Evolutionary conservation across 2,888 invertebrate species (phyloP).

Genomic region (Rotaria macrura): DNA sequence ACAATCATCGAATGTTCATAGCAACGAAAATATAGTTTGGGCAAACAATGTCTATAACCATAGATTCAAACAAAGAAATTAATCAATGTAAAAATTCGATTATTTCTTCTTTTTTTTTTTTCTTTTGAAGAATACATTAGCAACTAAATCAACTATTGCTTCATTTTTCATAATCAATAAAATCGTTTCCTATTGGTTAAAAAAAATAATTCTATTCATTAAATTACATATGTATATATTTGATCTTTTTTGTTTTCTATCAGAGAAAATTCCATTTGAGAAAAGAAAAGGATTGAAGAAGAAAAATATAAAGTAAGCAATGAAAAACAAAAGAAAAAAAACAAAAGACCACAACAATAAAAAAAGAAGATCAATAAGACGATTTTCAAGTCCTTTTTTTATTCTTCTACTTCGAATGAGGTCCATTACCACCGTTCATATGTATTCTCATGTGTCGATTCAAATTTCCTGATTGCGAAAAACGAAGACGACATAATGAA

Average conservation of each 20-base stretch:
- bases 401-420: not conserved
- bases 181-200: not conserved
- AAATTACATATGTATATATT: not conserved
- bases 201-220: not conserved
- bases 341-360: not conserved
- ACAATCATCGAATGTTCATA: too few relatives aligned
- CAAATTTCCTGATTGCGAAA: constrained; percentile 93
- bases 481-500: constrained; percentile 81
- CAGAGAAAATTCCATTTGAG: not conserved
- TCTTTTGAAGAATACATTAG: not conserved
- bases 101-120: not conserved
- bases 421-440: constrained; percentile 36
- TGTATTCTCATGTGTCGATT: constrained; percentile 98
- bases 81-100: not conserved
- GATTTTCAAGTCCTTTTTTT: not conserved
- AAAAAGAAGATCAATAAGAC: not conserved
- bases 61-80: too few relatives aligned
- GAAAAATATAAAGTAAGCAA: constrained; percentile 8
- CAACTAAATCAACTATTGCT: not conserved
- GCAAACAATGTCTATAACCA: too few relatives aligned
- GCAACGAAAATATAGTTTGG: too few relatives aligned
- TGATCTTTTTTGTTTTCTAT: not conserved
- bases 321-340: not conserved
- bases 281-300: not conserved
- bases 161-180: not conserved